Evolutionary conservation across 2,888 invertebrate species (phyloP).

Genomic region (Hecatera dysodea): DNA sequence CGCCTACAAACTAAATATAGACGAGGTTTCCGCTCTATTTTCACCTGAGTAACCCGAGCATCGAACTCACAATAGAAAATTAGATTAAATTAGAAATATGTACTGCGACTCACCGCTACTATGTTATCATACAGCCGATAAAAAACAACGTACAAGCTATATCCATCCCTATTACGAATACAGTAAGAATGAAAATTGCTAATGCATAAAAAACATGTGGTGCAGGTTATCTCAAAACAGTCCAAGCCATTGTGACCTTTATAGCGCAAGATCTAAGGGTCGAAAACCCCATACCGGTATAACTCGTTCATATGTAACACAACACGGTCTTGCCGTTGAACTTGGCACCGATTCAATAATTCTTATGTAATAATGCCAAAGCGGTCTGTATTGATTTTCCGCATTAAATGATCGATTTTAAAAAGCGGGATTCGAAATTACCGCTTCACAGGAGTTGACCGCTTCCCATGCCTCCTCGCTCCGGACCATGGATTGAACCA

Average conservation of each 20-base stretch:
- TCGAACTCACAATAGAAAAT: constrained; percentile 41
- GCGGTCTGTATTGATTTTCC: constrained; percentile 24
- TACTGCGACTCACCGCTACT: constrained; percentile 17
- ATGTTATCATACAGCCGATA: constrained; percentile 17
- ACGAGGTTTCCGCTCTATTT: constrained; percentile 10
- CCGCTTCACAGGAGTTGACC: too few species aligned
- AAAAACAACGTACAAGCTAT: constrained; percentile 1
- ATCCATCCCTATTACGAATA: background rate
- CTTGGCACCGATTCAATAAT: constrained; percentile 54
- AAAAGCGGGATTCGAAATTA: too few species aligned
- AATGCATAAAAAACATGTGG: background rate
- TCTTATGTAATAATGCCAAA: constrained; percentile 42
- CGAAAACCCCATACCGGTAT: constrained; percentile 5
- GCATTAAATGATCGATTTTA: background rate
- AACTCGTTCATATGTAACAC: constrained; percentile 9
- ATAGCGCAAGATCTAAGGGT: background rate
- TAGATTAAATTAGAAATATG: constrained; percentile 37
- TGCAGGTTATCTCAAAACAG: background rate
- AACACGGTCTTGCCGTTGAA: constrained; percentile 37
- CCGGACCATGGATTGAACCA: too few species aligned
- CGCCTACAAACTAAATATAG: constrained; percentile 16
- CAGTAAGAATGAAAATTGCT: constrained; percentile 17
- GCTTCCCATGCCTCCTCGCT: too few species aligned
- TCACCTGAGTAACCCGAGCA: constrained; percentile 40
- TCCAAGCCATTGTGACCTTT: constrained; percentile 21